Evolutionary conservation across 2,113 vertebrate genomes (phyloP), one percentile per base, ranked within the genome.

Genomic region (Sturnira hondurensis): DNA sequence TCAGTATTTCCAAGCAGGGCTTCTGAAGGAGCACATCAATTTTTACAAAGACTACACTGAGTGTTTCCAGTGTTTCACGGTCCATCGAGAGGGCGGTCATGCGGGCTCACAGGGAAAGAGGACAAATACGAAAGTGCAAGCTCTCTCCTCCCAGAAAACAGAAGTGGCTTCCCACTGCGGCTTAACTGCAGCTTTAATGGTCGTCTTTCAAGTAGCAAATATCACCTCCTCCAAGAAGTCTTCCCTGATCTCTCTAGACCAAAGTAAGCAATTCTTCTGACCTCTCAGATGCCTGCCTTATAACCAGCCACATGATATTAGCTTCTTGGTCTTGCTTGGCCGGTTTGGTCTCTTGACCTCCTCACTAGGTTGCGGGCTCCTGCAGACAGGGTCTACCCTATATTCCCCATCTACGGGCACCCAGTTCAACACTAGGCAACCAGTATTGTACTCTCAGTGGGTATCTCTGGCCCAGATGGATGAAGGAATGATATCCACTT

Each of bases 371-470:
- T 33, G 5, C 6, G 52, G 78, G 47, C n/a, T 65, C 74, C 50
- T 33, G 26, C 33, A 36, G 65, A 22, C n/a, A 14, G n/a, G 33
- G 56, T 10, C 76, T 52, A 2, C 1, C 3, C 14, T 33, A 0
- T 8, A 19, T 13, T 1, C 78, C 45, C 15, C 17, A 38, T 3
- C 14, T 16, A 10, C 9, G 0, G 6, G 54, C 54, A 4, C 24
- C 41, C 20, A 45, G n/a, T 13, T 28, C 3, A 17, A 47, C 36
- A 17, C 16, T 61, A 24, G 12, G 43, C 52, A 33, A 9, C 1
- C 26, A 4, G 26, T 0, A 1, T 14, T 8, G 36, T 0, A 63
- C 33, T 26, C 24, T 58, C 50, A 4, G 31, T 1, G 3, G 52
- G 19, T 38, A 4, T 6, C 63, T 70, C 76, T 90, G 3, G 2